phyloP scores from a whole-genome alignment of 2,113 vertebrate species.

The Falcunculus frontatus region DNA sequence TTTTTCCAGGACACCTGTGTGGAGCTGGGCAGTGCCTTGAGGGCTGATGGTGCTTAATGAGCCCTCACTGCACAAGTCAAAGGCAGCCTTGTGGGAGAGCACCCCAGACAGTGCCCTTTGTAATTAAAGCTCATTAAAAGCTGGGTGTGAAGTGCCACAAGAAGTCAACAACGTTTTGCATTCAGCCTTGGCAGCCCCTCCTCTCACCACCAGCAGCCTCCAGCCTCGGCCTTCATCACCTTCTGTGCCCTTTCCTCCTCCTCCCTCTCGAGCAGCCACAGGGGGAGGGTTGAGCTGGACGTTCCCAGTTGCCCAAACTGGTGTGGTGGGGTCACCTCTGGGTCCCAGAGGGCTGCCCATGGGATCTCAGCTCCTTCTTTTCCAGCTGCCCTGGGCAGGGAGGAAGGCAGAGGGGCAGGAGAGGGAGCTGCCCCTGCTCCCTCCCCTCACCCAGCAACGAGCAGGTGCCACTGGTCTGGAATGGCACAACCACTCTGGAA shows the following conservation, averaged over 20 bases:
- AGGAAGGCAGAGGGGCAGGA: not conserved
- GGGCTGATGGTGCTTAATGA: not conserved
- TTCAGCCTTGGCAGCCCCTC: not conserved
- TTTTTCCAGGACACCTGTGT: not conserved
- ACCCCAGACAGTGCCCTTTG: not conserved
- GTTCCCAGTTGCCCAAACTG: not conserved
- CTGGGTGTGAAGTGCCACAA: not conserved
- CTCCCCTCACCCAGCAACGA: not conserved
- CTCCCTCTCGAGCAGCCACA: not conserved
- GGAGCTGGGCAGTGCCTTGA: not conserved
- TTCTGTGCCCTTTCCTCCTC: not conserved
- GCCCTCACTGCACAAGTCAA: not conserved
- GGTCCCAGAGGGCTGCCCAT: not conserved
- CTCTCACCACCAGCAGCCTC: not conserved
- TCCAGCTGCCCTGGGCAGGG: not conserved
- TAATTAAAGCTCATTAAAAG: constrained; percentile 5
- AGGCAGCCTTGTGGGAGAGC: not conserved
- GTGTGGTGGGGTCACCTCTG: not conserved
- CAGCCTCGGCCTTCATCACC: not conserved
- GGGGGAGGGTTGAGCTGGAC: not conserved
- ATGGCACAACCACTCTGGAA: not conserved
- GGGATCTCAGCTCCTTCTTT: not conserved
- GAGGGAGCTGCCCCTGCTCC: not conserved
- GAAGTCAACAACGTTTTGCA: not conserved
- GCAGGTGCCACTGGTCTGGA: not conserved